Conservation (phyloP, 2,888 invertebrate genomes). For the Chrysotoxum bicinctum region DNA sequence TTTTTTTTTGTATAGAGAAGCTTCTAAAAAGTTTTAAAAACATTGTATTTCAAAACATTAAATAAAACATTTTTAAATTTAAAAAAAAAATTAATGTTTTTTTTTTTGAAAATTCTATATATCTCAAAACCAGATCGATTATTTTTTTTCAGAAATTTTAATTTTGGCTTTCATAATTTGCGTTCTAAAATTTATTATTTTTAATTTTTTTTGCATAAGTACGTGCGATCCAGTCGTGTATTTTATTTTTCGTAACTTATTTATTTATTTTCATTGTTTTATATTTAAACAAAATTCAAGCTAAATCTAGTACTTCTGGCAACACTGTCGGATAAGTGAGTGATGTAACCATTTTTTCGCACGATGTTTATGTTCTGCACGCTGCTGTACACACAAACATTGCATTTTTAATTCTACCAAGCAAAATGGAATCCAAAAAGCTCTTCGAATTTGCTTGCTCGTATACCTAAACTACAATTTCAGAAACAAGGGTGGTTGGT, state of each 20-base stretch:
- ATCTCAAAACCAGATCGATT: no score
- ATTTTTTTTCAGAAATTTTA: no score
- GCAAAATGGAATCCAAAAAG: conserved; percentile 32
- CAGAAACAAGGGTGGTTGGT: conserved; percentile 52
- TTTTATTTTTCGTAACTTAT: not conserved
- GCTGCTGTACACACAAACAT: conserved; percentile 34
- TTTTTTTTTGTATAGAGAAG: no score
- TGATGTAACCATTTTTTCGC: conserved; percentile 68
- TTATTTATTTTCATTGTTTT: not conserved
- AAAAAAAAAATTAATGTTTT: no score
- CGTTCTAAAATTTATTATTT: no score
- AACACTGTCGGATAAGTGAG: not conserved
- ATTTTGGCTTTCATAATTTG: no score
- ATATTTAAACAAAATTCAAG: not conserved
- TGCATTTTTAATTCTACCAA: conserved; percentile 17
- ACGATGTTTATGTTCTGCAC: conserved; percentile 48
- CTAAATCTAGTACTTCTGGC: not conserved
- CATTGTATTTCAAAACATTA: no score
- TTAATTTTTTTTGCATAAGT: no score
- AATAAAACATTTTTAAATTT: no score
- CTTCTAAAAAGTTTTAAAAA: no score
- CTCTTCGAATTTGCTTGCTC: conserved; percentile 40
- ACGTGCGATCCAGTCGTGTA: no score
- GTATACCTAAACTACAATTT: conserved; percentile 52
- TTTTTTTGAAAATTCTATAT: no score